Percentiles rank a stretch among this genome's conserved stretches.
These are phyloP conservation scores for Ormyrus labotus DNA, from an alignment of 2,888 invertebrate species.

Conservation along the genomic window DNA sequence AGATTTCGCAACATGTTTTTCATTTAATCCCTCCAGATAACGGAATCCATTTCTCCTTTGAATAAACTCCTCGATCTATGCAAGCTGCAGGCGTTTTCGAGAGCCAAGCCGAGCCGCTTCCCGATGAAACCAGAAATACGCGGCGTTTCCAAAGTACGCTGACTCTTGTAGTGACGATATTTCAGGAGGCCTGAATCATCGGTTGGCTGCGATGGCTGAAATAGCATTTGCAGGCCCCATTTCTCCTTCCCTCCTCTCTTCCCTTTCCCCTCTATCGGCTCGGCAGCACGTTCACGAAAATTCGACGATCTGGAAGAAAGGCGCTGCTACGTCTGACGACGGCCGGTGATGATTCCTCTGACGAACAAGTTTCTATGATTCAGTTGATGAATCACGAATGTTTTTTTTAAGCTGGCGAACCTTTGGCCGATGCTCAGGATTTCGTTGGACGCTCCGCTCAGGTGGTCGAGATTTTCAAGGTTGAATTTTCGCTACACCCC, in stretches of 20 bases:
- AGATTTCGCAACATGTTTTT: too few relatives aligned
- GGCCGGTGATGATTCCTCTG: slow-evolving; percentile 30
- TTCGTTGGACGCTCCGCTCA: slow-evolving; percentile 47
- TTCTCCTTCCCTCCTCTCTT: slow-evolving; percentile 15
- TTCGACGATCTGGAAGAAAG: slow-evolving; percentile 20
- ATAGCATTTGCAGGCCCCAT: slow-evolving; percentile 63
- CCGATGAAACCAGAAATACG: slow-evolving; percentile 58
- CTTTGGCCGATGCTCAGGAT: slow-evolving; percentile 48
- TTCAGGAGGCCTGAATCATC: slow-evolving; percentile 73
- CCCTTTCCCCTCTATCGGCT: slow-evolving; percentile 3
- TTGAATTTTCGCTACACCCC: slow-evolving; percentile 23
- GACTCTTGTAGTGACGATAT: slow-evolving; percentile 70
- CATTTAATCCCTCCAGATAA: too few relatives aligned
- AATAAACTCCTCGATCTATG: neutral
- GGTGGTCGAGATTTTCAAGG: slow-evolving; percentile 57
- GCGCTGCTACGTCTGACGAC: slow-evolving; percentile 2
- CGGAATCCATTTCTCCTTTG: too few relatives aligned
- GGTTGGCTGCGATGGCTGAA: slow-evolving; percentile 69
- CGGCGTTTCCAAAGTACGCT: slow-evolving; percentile 70
- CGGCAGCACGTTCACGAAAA: slow-evolving; percentile 16
- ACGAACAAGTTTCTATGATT: slow-evolving; percentile 41
- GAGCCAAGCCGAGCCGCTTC: slow-evolving; percentile 11
- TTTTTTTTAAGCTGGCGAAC: slow-evolving; percentile 55
- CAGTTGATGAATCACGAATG: slow-evolving; percentile 57
- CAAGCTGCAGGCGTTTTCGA: neutral